phyloP scores from a whole-genome alignment of 2,888 invertebrate species.

The Pecten maximus region DNA sequence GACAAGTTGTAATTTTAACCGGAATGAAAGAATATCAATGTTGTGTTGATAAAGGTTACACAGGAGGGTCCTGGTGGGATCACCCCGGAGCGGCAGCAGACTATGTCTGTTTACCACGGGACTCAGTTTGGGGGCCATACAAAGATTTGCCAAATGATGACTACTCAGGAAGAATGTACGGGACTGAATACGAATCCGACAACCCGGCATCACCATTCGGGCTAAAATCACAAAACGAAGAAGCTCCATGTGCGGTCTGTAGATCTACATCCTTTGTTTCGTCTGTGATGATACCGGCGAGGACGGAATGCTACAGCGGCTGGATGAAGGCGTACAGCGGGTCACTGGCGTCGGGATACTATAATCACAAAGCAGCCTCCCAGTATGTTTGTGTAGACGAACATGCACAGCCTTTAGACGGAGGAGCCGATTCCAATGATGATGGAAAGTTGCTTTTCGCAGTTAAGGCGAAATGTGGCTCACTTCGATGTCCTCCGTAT shows the following conservation, averaged over 20 bases:
- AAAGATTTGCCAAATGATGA: not conserved
- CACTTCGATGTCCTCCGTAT: not conserved
- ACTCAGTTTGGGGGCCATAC: not conserved
- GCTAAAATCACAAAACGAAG: not conserved
- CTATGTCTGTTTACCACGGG: not conserved
- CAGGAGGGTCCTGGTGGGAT: not conserved
- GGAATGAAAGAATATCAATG: too few species aligned
- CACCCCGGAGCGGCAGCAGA: not conserved
- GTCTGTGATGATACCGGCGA: conserved; percentile 6
- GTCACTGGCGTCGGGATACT: not conserved
- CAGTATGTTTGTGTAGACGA: not conserved
- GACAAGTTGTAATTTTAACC: too few species aligned
- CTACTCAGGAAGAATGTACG: not conserved
- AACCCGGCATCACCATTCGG: not conserved
- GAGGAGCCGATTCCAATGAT: not conserved
- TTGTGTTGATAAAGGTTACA: not conserved
- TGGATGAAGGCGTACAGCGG: conserved; percentile 1
- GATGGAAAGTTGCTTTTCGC: not conserved
- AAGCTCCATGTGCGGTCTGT: not conserved
- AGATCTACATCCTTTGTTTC: not conserved
- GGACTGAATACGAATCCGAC: not conserved
- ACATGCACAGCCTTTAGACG: not conserved
- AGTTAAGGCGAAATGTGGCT: not conserved
- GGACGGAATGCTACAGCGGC: not conserved
- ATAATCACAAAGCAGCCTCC: not conserved